A percentile compares a stretch with the other conserved stretches of the same genome.
Evolutionary conservation across 2,797 vertebrate genomes (phyloP).

Genomic region (Falco novaeseelandiae): DNA sequence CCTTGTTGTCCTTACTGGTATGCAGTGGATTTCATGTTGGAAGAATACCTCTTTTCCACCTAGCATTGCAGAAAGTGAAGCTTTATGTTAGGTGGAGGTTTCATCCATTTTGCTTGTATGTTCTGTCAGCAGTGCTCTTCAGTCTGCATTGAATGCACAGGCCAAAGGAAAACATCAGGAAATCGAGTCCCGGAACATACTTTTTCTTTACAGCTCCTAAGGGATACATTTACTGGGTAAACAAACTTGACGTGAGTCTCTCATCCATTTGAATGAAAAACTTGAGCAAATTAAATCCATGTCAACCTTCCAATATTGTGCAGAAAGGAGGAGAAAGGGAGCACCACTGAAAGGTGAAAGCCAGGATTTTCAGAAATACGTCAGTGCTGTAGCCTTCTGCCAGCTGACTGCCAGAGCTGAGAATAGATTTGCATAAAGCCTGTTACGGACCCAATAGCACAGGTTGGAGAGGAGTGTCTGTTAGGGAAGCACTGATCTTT

Average conservation of each 20-base stretch:
- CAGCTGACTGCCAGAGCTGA: background rate
- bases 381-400: background rate
- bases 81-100: background rate
- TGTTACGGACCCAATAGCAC: background rate
- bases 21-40: conserved; percentile 17
- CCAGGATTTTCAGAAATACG: background rate
- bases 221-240: conserved; percentile 42
- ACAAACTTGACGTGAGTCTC: conserved; percentile 15
- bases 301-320: background rate
- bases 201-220: background rate
- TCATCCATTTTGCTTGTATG: conserved; percentile 8
- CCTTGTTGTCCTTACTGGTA: conserved; percentile 45
- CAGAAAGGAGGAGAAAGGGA: background rate
- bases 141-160: background rate
- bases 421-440: background rate
- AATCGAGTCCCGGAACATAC: conserved; percentile 12
- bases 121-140: background rate
- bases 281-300: background rate
- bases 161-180: conserved; percentile 13
- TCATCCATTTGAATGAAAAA: background rate
- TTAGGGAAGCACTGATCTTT: background rate
- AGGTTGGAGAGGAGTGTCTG: background rate
- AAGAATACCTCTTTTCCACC: background rate
- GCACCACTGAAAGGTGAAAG: background rate
- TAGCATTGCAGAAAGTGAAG: background rate